Conservation (phyloP, 92 coral and sea anemone genomes). For the Meandrina meandrites region DNA sequence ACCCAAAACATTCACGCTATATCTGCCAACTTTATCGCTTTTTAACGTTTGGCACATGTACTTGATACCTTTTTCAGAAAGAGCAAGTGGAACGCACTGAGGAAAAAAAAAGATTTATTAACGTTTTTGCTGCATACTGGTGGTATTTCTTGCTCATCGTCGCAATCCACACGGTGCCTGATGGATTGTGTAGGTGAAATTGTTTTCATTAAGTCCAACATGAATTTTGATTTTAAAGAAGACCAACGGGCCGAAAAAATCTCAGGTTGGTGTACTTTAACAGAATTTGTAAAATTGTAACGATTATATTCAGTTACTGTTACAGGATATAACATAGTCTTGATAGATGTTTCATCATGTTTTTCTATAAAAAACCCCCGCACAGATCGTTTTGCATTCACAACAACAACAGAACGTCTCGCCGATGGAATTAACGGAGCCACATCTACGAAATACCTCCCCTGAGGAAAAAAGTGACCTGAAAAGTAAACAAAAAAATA, state of each 20-base stretch:
- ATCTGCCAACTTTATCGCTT: neutral
- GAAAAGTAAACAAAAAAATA: neutral
- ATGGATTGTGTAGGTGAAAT: neutral
- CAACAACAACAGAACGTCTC: neutral
- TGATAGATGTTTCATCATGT: neutral
- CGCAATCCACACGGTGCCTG: neutral
- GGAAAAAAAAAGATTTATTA: neutral
- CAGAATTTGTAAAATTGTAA: neutral
- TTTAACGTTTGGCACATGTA: neutral
- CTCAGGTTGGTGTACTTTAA: neutral
- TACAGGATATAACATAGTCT: neutral
- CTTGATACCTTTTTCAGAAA: neutral
- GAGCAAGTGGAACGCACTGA: neutral
- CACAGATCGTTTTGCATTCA: neutral
- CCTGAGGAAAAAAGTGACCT: neutral
- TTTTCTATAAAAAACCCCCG: neutral
- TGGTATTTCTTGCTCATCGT: neutral
- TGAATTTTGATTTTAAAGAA: neutral
- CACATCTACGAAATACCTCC: neutral
- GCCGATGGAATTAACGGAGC: neutral
- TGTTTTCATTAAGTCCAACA: conserved; percentile 2
- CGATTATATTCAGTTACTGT: neutral
- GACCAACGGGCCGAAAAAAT: neutral
- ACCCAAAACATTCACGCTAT: neutral
- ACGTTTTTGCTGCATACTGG: neutral